Conservation (phyloP, 2,888 invertebrate genomes). For the Hypomecis atomaria region DNA sequence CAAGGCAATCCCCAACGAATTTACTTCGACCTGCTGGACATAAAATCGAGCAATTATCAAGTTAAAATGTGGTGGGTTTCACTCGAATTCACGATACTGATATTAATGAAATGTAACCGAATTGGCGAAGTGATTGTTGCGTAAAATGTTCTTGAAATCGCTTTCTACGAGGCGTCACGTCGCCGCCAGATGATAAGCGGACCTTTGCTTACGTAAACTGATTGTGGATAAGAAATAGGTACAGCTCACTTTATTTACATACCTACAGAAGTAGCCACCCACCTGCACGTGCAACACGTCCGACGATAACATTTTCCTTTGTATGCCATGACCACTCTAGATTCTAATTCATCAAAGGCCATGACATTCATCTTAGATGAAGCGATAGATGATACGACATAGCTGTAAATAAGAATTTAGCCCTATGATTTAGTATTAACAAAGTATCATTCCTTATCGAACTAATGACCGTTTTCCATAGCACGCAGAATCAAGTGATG, state of each 20-base stretch:
- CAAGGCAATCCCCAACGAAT: conserved; percentile 29
- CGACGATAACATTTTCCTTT: conserved; percentile 41
- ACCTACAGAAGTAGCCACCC: conserved; percentile 32
- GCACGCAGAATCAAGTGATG: too few species aligned
- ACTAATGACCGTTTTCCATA: too few species aligned
- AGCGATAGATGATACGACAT: neutral
- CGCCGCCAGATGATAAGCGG: conserved; percentile 60
- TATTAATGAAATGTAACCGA: conserved; percentile 65
- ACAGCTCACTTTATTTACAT: conserved; percentile 47
- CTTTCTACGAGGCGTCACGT: conserved; percentile 74
- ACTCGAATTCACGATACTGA: conserved; percentile 40
- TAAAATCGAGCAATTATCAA: conserved; percentile 33
- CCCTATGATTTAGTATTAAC: too few species aligned
- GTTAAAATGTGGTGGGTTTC: conserved; percentile 34
- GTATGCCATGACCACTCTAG: conserved; percentile 31
- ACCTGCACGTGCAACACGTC: conserved; percentile 36
- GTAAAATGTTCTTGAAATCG: conserved; percentile 75
- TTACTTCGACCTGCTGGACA: conserved; percentile 27
- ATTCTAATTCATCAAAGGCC: conserved; percentile 21
- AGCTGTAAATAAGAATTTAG: neutral
- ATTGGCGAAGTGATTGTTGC: conserved; percentile 60
- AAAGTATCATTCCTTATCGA: too few species aligned
- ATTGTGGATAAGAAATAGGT: conserved; percentile 52
- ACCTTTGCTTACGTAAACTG: conserved; percentile 74
- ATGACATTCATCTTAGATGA: too few species aligned